Base-by-base conservation (phyloP, 2,888 invertebrate species). In the Chironomus riparius region DNA sequence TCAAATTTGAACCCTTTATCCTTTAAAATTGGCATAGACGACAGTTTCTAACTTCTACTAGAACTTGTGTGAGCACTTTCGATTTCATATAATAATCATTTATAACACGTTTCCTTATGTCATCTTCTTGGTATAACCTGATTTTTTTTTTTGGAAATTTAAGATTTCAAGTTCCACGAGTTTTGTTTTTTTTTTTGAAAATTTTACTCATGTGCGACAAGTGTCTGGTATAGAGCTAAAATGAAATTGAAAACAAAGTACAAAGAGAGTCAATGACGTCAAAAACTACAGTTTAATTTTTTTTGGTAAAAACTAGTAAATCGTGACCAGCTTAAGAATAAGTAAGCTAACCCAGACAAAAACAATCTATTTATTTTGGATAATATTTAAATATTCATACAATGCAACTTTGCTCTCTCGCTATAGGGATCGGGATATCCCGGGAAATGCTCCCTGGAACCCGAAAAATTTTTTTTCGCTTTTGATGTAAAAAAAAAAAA, bases 81-180 rank as follows among this genome's bases (percentile, higher is more conserved):
- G 72, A 15, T 72, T 70, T 72, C 13, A 28, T 61, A 18, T 28
- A 22, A 62, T 21, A 15, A 62, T 62, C 61, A 28, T 68, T 7
- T 10, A 38, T 38, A 38, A 38, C 38, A 38, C 47, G 15, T 15
- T 68, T 10, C n/a, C 4, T 65, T 21, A 12, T 21, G 21, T 21
- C 18, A 24, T 65, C 65, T 24, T 65, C 21, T 24, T 24, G 24
- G 21, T 24, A 65, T 18, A 71, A 71, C 50, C 71, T n/a, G 56
- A 56, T 28, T 28, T 47, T 69, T 38, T 24, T 21, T 65, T 65
- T 65, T 10, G 65, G 65, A 13, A 24, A 22, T 38, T 38, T 38
- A 65, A 65, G n/a, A 71, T 71, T 72, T 72, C 72, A 28, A 72
- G 72, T 72, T 72, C 18, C 72, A 72, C 72, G 21, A 72, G 61